Conservation (phyloP, 2,797 vertebrate species). For the Leontopithecus rosalia region DNA sequence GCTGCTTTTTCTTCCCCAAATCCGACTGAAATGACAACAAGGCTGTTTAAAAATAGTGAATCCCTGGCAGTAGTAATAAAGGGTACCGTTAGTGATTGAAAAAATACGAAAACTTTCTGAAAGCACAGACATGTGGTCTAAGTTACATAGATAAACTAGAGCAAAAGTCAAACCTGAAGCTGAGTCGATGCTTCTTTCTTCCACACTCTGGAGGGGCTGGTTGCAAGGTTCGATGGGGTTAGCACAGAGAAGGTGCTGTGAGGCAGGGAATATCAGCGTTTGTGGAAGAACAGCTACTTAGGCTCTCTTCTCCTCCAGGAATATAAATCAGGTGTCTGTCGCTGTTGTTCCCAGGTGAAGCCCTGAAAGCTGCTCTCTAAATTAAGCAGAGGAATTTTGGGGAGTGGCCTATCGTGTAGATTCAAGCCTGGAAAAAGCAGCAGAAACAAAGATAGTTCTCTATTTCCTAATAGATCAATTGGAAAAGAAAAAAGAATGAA, state of each 20-base stretch:
- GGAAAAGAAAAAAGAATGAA: background rate
- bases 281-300: accelerated
- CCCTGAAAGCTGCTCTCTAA: background rate
- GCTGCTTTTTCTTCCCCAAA: background rate
- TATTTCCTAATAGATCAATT: background rate
- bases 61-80: background rate
- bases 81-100: no score
- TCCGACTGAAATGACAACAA: background rate
- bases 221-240: background rate
- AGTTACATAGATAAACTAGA: background rate
- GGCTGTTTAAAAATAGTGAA: background rate
- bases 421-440: background rate
- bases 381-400: background rate
- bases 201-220: background rate
- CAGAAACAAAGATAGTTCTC: background rate
- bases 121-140: background rate
- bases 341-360: accelerated
- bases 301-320: background rate
- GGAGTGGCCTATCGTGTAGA: background rate
- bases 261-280: accelerated
- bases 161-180: background rate
- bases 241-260: accelerated
- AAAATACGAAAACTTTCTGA: background rate
- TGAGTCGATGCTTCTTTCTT: background rate
- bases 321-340: background rate